Evolutionary conservation across 2,888 invertebrate genomes (phyloP).

Genomic region (Imbricaverruca yamaguchii): DNA sequence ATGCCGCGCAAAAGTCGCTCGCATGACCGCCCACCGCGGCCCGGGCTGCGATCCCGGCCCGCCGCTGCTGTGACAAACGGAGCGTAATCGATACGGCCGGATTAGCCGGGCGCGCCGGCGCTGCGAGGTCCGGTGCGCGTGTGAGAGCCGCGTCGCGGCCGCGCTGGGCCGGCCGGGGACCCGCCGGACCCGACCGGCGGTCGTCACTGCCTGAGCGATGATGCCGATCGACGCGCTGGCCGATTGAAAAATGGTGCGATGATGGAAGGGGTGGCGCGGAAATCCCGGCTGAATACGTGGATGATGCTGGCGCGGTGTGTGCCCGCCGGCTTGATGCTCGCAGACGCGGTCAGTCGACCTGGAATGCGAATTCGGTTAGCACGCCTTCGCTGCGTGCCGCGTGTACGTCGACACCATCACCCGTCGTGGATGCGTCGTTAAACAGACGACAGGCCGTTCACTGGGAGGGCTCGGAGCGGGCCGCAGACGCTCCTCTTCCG

Average conservation of each 20-base stretch:
- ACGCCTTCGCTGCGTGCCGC: too few relatives aligned
- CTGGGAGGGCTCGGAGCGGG: too few relatives aligned
- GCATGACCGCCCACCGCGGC: neutral
- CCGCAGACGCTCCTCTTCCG: too few relatives aligned
- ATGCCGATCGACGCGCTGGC: neutral
- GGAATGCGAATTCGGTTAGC: neutral
- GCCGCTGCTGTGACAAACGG: constrained; percentile 1
- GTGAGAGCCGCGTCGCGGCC: neutral
- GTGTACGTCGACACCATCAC: too few relatives aligned
- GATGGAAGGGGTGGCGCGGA: neutral
- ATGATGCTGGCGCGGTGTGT: too few relatives aligned
- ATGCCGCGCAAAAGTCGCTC: neutral
- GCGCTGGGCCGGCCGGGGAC: neutral
- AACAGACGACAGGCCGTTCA: too few relatives aligned
- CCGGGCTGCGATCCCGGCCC: neutral
- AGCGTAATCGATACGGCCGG: neutral
- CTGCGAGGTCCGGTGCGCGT: neutral
- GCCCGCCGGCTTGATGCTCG: too few relatives aligned
- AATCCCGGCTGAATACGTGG: neutral
- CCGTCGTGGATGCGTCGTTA: too few relatives aligned
- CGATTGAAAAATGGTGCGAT: neutral
- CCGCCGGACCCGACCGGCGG: neutral
- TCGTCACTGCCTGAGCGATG: neutral
- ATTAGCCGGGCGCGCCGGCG: neutral
- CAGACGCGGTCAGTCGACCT: neutral